A percentile compares a stretch with the other conserved stretches of the same genome.
phyloP scores from a whole-genome alignment of 2,797 vertebrate species.

The Pseudopleuronectes americanus region DNA sequence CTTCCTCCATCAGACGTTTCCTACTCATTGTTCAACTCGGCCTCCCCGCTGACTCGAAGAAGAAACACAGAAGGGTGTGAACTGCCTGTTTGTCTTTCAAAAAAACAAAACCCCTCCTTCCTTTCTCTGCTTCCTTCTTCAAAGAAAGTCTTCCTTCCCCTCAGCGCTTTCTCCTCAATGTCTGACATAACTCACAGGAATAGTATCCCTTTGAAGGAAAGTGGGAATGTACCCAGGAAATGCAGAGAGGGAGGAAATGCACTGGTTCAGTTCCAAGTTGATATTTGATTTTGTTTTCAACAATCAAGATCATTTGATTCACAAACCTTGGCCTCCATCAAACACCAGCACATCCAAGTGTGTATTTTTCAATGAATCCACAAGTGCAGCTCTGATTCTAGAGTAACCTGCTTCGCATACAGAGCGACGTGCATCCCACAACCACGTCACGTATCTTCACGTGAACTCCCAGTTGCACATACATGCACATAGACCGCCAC shows the following conservation, averaged over 20 bases:
- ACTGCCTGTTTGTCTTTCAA: conserved; percentile 38
- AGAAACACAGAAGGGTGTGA: conserved; percentile 46
- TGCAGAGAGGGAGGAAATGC: not conserved
- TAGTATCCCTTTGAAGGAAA: not conserved
- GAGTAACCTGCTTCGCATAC: conserved; percentile 17
- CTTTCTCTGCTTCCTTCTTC: conserved; percentile 43
- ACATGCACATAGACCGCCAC: conserved; percentile 49
- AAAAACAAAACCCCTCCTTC: conserved; percentile 62
- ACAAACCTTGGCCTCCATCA: conserved; percentile 8
- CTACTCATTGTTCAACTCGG: conserved; percentile 23
- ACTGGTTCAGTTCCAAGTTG: not conserved
- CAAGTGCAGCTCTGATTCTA: conserved; percentile 12
- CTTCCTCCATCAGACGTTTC: conserved; percentile 35
- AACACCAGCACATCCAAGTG: conserved; percentile 11
- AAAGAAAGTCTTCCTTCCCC: conserved; percentile 55
- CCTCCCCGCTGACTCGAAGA: not conserved
- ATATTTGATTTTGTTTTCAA: no score
- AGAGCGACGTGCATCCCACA: conserved; percentile 31
- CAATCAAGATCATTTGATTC: conserved; percentile 20
- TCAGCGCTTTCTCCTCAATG: conserved; percentile 5
- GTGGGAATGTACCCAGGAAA: no score
- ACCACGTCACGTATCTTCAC: conserved; percentile 24
- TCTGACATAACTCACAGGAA: conserved; percentile 33
- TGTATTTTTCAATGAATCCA: conserved; percentile 30
- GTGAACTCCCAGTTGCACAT: conserved; percentile 42